Evolutionary conservation across 2,888 invertebrate genomes (phyloP), one percentile per base, ranked within the genome.

Genomic region (Andrena chrysosceles): DNA sequence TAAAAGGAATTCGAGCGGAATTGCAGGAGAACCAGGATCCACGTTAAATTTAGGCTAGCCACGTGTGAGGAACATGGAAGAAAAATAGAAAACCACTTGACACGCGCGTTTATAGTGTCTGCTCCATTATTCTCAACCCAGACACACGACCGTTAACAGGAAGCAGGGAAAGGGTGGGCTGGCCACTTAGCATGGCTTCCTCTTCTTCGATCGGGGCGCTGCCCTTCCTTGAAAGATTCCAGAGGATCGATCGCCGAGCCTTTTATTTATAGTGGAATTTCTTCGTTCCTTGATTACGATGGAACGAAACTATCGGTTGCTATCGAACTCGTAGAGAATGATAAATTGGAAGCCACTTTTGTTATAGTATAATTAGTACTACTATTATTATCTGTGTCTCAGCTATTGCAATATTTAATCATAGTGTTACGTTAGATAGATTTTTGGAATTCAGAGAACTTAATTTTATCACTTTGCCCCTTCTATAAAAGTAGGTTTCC

Each of bases 41-140:
- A 42, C 10, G 72, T 77, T 92, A 92, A 91, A 90, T 92, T 90
- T 92, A 91, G 91, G 77, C 87, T 80, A 89, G 88, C 81, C 81
- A 77, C 76, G 78, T 76, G 88, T 48, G 31, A 87, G 88, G 89
- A 90, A 90, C 85, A 85, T 70, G 90, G 89, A 89, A 88, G 91
- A 83, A 89, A 87, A 86, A 87, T 33, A 83, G 82, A 75, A 69
- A 71, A 72, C 72, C 64, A 64, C 66, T 75, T 59, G 84, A 86
- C 84, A 81, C 84, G 70, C 49, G 35, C 64, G 68, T 85, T 71
- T 67, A 83, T 71, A 69, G 42, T 20, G 56, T 29, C 63, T 26
- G 29, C 35, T 67, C 64, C 35, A 78, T 87, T 87, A 83, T 79
- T 83, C 85, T 81, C 79, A 80, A 81, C 74, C 85, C 54, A 80